phyloP scores from a whole-genome alignment of 2,888 invertebrate genomes.

The Watsonalla binaria region DNA sequence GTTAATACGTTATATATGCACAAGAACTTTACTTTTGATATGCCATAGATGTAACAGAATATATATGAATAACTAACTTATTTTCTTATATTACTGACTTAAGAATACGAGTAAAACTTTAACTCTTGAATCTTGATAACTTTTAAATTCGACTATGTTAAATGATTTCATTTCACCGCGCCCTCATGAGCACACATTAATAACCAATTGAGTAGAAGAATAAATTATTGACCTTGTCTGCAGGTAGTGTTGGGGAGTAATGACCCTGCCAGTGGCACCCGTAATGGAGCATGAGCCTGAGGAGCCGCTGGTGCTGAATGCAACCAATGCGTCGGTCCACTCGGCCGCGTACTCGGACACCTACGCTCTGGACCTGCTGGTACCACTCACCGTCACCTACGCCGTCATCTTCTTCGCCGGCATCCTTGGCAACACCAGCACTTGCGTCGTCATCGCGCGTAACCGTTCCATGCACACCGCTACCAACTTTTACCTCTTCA shows the following conservation, averaged over 20 bases:
- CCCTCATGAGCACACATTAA: too few relatives aligned
- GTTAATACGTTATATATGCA: too few relatives aligned
- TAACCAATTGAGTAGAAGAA: neutral
- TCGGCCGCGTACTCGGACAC: slow-evolving; percentile 45
- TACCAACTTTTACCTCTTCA: slow-evolving; percentile 90
- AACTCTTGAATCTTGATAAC: too few relatives aligned
- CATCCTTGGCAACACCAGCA: slow-evolving; percentile 87
- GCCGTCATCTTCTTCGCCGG: slow-evolving; percentile 84
- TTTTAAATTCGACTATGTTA: too few relatives aligned
- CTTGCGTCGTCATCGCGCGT: slow-evolving; percentile 86
- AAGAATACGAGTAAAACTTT: too few relatives aligned
- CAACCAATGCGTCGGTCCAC: slow-evolving; percentile 44
- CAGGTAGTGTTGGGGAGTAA: slow-evolving; percentile 37
- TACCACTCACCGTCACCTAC: slow-evolving; percentile 84
- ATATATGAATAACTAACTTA: too few relatives aligned
- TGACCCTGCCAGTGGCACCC: slow-evolving; percentile 26
- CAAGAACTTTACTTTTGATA: too few relatives aligned
- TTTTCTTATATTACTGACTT: too few relatives aligned
- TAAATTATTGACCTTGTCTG: slow-evolving; percentile 26
- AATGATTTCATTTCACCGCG: too few relatives aligned
- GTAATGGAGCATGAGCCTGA: slow-evolving; percentile 44
- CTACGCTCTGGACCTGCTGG: slow-evolving; percentile 79
- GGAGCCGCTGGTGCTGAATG: slow-evolving; percentile 37
- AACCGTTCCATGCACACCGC: slow-evolving; percentile 91
- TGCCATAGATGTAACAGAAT: too few relatives aligned